Evolutionary conservation across 2,113 vertebrate genomes (phyloP).

Genomic region (Siniperca chuatsi): DNA sequence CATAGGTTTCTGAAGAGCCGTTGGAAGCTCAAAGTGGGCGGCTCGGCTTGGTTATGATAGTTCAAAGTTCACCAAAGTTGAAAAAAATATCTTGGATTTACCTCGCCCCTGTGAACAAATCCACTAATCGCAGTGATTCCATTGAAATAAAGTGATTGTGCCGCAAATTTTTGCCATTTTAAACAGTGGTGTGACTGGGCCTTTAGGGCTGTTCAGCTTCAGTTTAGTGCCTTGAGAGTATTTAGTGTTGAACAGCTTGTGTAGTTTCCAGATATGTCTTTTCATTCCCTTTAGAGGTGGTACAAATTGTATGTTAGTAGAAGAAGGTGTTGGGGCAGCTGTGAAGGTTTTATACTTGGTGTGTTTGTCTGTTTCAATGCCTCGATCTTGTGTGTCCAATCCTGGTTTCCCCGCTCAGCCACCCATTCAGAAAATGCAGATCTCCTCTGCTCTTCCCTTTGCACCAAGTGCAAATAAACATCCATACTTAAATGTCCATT

Average conservation of each 20-base stretch:
- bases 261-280: conserved; percentile 17
- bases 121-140: background rate
- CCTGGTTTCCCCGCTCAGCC: conserved; percentile 9
- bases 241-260: background rate
- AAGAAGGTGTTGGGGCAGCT: background rate
- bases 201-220: background rate
- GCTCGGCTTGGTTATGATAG: no score
- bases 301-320: background rate
- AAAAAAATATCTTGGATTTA: background rate
- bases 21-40: no score
- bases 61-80: background rate
- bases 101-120: background rate
- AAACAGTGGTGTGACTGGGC: background rate
- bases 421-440: conserved; percentile 14
- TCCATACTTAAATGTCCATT: conserved; percentile 41
- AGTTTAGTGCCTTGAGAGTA: background rate
- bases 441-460: conserved; percentile 34
- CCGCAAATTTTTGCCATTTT: background rate
- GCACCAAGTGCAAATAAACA: conserved; percentile 57
- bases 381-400: background rate
- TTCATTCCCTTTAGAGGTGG: conserved; percentile 7
- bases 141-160: background rate
- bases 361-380: conserved; percentile 5
- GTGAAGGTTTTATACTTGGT: conserved; percentile 12
- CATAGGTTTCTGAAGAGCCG: no score